phyloP scores from a whole-genome alignment of 2,888 invertebrate species.

The Metopia argyrocephala region DNA sequence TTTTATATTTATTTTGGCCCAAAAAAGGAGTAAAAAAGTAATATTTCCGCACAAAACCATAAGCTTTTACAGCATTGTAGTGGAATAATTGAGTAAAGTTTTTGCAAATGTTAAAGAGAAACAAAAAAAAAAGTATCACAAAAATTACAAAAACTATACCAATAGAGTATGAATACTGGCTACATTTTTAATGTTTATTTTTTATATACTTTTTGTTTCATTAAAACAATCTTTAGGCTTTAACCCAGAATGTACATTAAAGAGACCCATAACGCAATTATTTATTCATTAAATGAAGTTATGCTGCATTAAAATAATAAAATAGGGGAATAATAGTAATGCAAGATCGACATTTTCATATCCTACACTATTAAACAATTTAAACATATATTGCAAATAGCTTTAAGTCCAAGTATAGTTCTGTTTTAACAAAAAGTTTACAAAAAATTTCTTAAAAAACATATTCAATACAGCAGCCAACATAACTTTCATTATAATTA shows the following conservation, averaged over 20 bases:
- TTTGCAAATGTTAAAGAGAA: constrained; percentile 6
- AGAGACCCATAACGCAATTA: constrained; percentile 43
- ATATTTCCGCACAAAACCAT: constrained; percentile 41
- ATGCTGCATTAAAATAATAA: not conserved
- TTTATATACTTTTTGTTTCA: constrained; percentile 13
- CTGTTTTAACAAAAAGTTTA: too few species aligned
- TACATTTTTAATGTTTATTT: not conserved
- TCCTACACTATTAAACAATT: too few species aligned
- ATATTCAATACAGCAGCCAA: too few species aligned
- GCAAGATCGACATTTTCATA: too few species aligned
- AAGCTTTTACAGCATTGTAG: constrained; percentile 41
- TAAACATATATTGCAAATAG: too few species aligned
- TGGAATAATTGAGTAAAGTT: constrained; percentile 46
- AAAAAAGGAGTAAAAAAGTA: constrained; percentile 1
- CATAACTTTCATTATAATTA: too few species aligned
- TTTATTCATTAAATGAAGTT: constrained; percentile 47
- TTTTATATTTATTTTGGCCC: not conserved
- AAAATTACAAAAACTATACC: not conserved
- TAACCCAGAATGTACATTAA: constrained; percentile 47
- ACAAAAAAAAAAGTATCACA: not conserved
- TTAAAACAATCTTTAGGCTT: constrained; percentile 41
- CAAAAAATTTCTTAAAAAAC: too few species aligned
- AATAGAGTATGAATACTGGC: too few species aligned
- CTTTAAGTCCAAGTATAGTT: too few species aligned
- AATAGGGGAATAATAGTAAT: not conserved